phyloP scores from a whole-genome alignment of 2,888 invertebrate species.

The Melanotus villosus region DNA sequence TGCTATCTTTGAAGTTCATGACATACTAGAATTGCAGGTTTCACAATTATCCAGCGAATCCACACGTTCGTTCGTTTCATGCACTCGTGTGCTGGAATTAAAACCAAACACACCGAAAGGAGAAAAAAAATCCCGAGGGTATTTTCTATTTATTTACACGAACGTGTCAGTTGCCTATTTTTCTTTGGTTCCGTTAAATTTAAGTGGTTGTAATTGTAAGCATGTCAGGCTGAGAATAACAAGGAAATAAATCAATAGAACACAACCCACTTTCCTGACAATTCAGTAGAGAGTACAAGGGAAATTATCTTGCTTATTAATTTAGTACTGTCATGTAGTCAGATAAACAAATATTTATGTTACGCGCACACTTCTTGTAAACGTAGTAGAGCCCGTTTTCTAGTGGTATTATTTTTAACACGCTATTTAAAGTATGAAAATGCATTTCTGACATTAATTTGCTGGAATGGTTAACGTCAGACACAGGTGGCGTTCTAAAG shows the following conservation, averaged over 20 bases:
- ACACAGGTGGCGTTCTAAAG: not conserved
- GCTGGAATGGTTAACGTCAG: not conserved
- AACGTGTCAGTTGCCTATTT: no score
- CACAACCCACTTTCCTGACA: slow-evolving; percentile 4
- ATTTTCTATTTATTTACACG: no score
- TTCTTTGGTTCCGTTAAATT: not conserved
- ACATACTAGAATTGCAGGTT: not conserved
- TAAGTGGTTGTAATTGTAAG: not conserved
- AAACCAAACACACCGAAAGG: no score
- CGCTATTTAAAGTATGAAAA: slow-evolving; percentile 3
- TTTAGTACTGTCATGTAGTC: slow-evolving; percentile 46
- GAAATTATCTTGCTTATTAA: slow-evolving; percentile 51
- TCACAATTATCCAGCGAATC: not conserved
- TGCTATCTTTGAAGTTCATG: slow-evolving; percentile 17
- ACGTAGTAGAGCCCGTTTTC: not conserved
- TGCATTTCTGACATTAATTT: slow-evolving; percentile 13
- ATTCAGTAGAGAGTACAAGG: slow-evolving; percentile 11
- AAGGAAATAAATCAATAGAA: slow-evolving; percentile 21
- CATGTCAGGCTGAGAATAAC: not conserved
- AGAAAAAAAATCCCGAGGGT: no score
- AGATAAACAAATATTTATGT: slow-evolving; percentile 43
- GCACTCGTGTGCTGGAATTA: not conserved
- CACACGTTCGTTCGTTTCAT: not conserved
- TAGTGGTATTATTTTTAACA: slow-evolving; percentile 7
- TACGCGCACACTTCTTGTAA: slow-evolving; percentile 3